Conservation (phyloP, 2,113 vertebrate genomes). For the Hyperoodon ampullatus region DNA sequence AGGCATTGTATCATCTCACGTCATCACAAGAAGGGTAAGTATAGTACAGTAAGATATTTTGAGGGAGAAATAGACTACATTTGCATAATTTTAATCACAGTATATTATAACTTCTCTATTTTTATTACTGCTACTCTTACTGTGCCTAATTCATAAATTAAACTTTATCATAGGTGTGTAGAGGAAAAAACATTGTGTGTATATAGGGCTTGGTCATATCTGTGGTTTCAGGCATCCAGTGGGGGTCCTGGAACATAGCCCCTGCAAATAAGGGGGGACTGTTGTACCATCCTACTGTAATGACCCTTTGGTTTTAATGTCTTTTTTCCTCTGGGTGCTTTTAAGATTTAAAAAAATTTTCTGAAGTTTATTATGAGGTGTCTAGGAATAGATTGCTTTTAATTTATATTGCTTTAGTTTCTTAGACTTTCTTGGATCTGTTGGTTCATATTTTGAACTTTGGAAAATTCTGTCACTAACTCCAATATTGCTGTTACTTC, state of each 20-base stretch:
- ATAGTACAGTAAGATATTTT: background rate
- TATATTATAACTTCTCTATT: background rate
- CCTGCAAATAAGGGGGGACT: background rate
- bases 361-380: background rate
- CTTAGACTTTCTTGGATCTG: background rate
- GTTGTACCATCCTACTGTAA: background rate
- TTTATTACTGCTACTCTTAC: background rate
- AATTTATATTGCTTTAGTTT: background rate
- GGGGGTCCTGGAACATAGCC: background rate
- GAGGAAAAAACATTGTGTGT: accelerated
- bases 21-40: background rate
- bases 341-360: background rate
- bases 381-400: background rate
- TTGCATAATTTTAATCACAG: background rate
- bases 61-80: background rate
- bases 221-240: background rate
- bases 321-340: background rate
- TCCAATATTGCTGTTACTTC: background rate
- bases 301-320: background rate
- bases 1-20: background rate
- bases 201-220: background rate
- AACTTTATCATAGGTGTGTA: background rate
- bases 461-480: background rate
- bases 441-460: background rate
- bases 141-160: background rate